Percentiles rank a stretch among this genome's conserved stretches.
phyloP scores from a whole-genome alignment of 2,113 vertebrate species.

The Etheostoma cragini region DNA sequence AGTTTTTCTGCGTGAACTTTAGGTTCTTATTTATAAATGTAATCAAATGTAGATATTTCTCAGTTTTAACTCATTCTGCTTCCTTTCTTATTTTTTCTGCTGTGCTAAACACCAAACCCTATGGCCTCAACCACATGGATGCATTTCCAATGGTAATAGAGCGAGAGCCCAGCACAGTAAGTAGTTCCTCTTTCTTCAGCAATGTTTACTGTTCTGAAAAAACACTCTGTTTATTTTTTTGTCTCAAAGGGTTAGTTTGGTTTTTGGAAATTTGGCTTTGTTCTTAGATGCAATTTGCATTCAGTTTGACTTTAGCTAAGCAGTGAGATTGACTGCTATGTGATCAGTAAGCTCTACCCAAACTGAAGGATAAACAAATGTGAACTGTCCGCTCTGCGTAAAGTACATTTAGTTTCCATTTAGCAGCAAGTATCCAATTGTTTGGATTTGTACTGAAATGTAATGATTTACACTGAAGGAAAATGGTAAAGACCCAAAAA shows the following conservation, averaged over 20 bases:
- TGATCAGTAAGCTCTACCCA: constrained; percentile 13
- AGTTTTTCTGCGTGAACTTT: constrained; percentile 1
- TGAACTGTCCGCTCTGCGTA: constrained; percentile 7
- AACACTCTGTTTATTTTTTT: constrained; percentile 22
- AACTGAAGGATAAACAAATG: constrained; percentile 3
- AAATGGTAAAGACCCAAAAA: not conserved
- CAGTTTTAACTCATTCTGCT: constrained; percentile 41
- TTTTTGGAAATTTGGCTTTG: constrained; percentile 37
- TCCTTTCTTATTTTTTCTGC: constrained; percentile 23
- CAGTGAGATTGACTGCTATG: constrained; percentile 19
- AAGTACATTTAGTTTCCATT: constrained; percentile 17
- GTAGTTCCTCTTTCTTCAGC: constrained; percentile 81
- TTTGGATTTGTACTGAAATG: constrained; percentile 23
- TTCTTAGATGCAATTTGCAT: constrained; percentile 23
- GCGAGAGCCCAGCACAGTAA: constrained; percentile 95
- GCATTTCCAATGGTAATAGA: constrained; percentile 91
- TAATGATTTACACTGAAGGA: not conserved
- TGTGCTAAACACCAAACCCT: constrained; percentile 82
- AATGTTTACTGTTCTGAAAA: constrained; percentile 39
- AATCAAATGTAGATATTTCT: constrained; percentile 3
- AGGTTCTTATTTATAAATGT: constrained; percentile 3
- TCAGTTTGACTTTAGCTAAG: constrained; percentile 18
- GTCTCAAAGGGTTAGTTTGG: constrained; percentile 25
- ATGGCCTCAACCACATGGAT: constrained; percentile 88
- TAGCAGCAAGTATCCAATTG: not conserved